Percentiles rank a stretch among this genome's conserved stretches.
Evolutionary conservation across 30 jellyfish, hydroid and myxozoan genomes (phyloP).

Genomic region (Hydractinia echinata): DNA sequence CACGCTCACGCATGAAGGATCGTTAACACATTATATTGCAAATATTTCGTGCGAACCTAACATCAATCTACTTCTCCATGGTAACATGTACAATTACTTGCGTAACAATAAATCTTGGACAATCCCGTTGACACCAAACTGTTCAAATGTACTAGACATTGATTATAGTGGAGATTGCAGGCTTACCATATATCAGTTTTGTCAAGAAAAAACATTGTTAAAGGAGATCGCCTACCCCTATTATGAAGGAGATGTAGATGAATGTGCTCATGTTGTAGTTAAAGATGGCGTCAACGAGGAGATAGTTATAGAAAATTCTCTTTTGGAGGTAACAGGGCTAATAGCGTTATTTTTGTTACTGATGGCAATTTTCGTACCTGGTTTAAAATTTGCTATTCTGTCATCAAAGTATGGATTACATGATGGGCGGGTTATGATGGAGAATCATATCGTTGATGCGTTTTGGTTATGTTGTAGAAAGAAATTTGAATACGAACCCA

Average conservation of each 20-base stretch:
- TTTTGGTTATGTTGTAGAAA: background rate
- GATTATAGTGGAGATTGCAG: conserved; percentile 17
- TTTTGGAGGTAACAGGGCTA: background rate
- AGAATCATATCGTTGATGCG: background rate
- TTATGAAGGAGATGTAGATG: conserved; percentile 31
- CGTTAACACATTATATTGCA: background rate
- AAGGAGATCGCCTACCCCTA: background rate
- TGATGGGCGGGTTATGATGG: background rate
- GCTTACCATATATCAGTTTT: conserved; percentile 8
- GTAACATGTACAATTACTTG: conserved; percentile 12
- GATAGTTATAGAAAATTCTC: background rate
- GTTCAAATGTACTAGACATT: conserved; percentile 21
- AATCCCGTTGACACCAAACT: conserved; percentile 26
- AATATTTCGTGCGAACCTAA: background rate
- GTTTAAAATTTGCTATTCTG: background rate
- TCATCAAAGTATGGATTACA: background rate
- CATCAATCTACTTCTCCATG: background rate
- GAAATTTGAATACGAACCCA: too few species aligned
- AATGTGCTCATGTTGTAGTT: background rate
- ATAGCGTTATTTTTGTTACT: background rate
- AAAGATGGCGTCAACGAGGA: background rate
- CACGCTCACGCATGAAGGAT: background rate
- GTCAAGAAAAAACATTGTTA: conserved; percentile 12
- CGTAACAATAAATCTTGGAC: conserved; percentile 1
- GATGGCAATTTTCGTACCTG: background rate